Evolutionary conservation across 2,113 vertebrate genomes (phyloP).

Genomic region (Caretta caretta): DNA sequence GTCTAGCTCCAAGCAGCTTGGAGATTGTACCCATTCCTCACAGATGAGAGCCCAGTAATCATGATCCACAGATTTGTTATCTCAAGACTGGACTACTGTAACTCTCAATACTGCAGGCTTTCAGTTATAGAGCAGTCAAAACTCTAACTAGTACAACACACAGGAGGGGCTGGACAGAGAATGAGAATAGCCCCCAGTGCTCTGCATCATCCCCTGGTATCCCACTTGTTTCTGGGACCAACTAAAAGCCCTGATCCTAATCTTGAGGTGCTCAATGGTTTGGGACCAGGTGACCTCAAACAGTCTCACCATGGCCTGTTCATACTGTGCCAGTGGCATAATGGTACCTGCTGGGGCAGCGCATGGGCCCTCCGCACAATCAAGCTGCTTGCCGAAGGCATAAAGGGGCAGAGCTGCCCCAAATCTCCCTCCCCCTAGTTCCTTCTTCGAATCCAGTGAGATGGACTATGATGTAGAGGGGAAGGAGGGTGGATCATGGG

Average conservation of each 20-base stretch:
- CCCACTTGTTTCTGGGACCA: accelerated
- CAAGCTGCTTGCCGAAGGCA: no score
- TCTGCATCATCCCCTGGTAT: not conserved
- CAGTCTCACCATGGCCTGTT: no score
- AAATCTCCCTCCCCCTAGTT: no score
- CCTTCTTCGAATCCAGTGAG: no score
- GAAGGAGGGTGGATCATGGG: no score
- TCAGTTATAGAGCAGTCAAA: not conserved
- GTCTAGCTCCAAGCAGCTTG: not conserved
- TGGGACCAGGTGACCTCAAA: not conserved
- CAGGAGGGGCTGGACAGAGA: no score
- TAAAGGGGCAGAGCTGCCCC: no score
- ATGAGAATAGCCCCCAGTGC: not conserved
- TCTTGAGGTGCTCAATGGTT: not conserved
- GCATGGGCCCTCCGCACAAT: no score
- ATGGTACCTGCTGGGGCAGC: no score
- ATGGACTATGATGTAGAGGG: no score
- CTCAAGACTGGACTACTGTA: not conserved
- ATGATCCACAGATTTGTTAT: not conserved
- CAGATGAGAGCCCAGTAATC: accelerated
- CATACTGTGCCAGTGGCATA: no score
- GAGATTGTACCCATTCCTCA: accelerated
- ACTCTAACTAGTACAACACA: not conserved
- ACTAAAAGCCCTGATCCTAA: not conserved
- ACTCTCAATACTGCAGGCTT: accelerated